These are phyloP conservation scores for Delichon dasypus DNA, from an alignment of 2,797 vertebrate genomes.

Conservation along the genomic window DNA sequence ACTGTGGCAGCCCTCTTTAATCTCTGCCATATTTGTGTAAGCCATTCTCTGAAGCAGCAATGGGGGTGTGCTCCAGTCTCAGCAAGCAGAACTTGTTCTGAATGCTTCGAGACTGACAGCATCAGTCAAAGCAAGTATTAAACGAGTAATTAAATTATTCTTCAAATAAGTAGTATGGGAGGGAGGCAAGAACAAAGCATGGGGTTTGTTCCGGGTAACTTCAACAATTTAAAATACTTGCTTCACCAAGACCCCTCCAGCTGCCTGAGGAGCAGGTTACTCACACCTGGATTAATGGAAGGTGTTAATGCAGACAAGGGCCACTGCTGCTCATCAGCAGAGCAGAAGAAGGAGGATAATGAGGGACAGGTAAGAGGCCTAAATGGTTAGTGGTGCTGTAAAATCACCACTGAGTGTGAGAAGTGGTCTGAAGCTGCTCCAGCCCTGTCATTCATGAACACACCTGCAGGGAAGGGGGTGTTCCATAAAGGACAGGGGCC, in stretches of 20 bases:
- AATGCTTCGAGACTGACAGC: neutral
- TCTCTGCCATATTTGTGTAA: neutral
- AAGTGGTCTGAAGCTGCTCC: neutral
- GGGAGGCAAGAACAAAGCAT: neutral
- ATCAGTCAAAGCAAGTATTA: neutral
- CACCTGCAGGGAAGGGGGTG: accelerated
- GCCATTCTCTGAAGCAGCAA: neutral
- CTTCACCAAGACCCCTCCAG: neutral
- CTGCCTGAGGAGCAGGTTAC: neutral
- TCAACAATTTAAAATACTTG: neutral
- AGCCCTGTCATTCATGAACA: no score
- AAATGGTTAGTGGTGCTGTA: neutral
- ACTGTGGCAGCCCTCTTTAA: neutral
- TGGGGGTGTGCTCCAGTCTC: neutral
- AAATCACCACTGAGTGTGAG: neutral
- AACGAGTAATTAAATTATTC: neutral
- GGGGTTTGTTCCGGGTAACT: neutral
- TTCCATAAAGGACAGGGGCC: neutral
- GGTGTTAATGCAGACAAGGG: neutral
- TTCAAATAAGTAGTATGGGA: neutral
- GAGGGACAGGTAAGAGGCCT: neutral
- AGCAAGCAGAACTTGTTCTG: neutral
- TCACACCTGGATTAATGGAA: accelerated
- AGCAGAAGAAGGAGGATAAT: neutral
- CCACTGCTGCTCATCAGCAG: neutral